Base-by-base conservation (phyloP, 2,888 invertebrate species). In the Abrostola triplasia region DNA sequence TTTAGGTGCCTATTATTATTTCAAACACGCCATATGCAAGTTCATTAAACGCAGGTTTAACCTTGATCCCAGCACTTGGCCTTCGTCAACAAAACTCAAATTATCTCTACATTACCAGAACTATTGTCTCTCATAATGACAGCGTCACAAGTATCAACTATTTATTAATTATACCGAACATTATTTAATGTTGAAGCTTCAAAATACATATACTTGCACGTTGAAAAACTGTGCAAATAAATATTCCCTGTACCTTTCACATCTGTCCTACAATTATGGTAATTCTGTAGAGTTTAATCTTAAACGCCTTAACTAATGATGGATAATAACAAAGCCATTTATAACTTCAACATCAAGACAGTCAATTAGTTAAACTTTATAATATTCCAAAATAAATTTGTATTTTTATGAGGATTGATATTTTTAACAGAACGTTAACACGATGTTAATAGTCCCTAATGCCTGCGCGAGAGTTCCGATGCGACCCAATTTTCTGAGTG, bases 361-460 rank as follows among this genome's bases (percentile, higher is more conserved):
- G 67, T 78, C 74, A 82, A 86, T 84, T 76, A 80, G 74, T 73
- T 57, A 70, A 79, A 79, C 82, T 81, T 78, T 73, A 74, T 67
- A 69, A 70, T 67, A 55, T 63, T 52, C 52, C 60, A 70, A 47
- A 77, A 79, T 79, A 79, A 73, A 77, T 81, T 78, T 81, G 73
- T 78, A 78, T 79, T 77, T 80, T 74, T 81, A 81, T 72, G 68
- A 72, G 79, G 70, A 82, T 81, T 84, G 81, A 88, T 88, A 88
- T 88, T 88, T 88, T 87, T 84, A 88, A 84, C 84, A 72, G 76
- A 80, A 81, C 86, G 84, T 88, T 90, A 89, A 92, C 88, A 89
- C 79, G 84, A 79, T 84, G 88, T 89, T 92, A 93, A 93, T 92
- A 90, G 93, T 82, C 80, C 78, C 84, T 89, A 90, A 89, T 90